These are phyloP conservation scores for Sebastes vulpes DNA, from an alignment of 2,797 vertebrate genomes.

Conservation along the genomic window DNA sequence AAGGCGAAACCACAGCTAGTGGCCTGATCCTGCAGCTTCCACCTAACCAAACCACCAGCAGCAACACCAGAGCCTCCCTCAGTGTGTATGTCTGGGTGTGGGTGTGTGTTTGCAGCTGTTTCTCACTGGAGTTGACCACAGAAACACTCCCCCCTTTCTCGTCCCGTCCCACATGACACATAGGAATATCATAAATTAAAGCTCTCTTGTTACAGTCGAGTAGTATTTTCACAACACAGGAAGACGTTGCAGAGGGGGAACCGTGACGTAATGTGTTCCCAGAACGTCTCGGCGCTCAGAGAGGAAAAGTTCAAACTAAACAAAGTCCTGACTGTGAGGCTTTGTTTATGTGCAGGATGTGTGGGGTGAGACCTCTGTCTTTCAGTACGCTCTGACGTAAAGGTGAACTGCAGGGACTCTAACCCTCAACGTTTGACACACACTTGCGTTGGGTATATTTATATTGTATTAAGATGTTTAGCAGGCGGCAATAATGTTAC, in stretches of 20 bases:
- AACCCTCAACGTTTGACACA: constrained; percentile 3
- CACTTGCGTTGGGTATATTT: background rate
- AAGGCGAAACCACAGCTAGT: constrained; percentile 70
- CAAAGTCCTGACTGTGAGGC: constrained; percentile 59
- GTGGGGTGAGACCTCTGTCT: constrained; percentile 62
- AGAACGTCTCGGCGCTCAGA: constrained; percentile 33
- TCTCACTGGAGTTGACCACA: constrained; percentile 64
- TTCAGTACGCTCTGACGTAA: constrained; percentile 43
- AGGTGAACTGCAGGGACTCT: constrained; percentile 38
- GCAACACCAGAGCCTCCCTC: constrained; percentile 20
- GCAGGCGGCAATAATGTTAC: background rate
- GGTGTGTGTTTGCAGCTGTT: constrained; percentile 69
- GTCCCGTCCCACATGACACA: constrained; percentile 45
- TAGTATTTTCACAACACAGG: constrained; percentile 69
- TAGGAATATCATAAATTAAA: constrained; percentile 60
- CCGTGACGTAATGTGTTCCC: constrained; percentile 58
- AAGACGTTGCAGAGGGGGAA: constrained; percentile 42
- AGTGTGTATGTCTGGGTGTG: background rate
- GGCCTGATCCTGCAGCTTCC: constrained; percentile 49
- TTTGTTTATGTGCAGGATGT: constrained; percentile 73
- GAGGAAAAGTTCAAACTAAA: constrained; percentile 69
- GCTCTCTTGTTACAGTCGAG: constrained; percentile 48
- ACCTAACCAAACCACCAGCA: constrained; percentile 56
- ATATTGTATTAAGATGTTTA: background rate
- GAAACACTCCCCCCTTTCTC: constrained; percentile 48